Conservation (phyloP, 2,888 invertebrate genomes). For the Pollenia angustigena region DNA sequence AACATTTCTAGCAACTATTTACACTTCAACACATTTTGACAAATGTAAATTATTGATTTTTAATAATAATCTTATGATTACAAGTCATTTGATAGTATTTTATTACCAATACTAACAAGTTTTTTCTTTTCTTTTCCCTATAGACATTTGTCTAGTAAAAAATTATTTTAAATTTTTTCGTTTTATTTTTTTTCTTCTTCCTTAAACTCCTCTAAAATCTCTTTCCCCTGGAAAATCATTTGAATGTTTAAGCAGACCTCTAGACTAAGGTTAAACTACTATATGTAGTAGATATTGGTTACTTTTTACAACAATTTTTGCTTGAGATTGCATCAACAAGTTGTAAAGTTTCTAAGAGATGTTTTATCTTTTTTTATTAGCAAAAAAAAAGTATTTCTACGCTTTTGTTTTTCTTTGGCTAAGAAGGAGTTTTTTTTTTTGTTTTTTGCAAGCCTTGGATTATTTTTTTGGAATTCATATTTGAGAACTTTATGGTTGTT, state of each 20-base stretch:
- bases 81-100: conserved; percentile 64
- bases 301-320: conserved; percentile 61
- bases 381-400: conserved; percentile 51
- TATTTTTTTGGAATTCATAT: conserved; percentile 49
- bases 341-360: conserved; percentile 69
- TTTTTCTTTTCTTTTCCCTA: conserved; percentile 25
- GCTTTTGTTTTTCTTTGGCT: neutral
- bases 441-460: neutral
- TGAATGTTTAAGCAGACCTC: conserved; percentile 20
- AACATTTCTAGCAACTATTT: too few relatives aligned
- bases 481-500: conserved; percentile 61
- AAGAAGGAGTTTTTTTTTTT: neutral
- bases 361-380: conserved; percentile 71
- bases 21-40: conserved; percentile 52
- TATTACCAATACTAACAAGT: conserved; percentile 65
- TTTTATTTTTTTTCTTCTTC: conserved; percentile 14
- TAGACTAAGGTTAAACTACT: conserved; percentile 67
- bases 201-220: neutral
- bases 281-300: conserved; percentile 65
- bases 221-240: neutral
- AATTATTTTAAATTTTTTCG: neutral
- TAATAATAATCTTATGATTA: conserved; percentile 65
- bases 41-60: conserved; percentile 68
- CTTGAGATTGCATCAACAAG: conserved; percentile 68
- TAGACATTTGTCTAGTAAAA: conserved; percentile 13